Conservation (phyloP, 2,888 invertebrate species). For the Drosophila neotestacea region DNA sequence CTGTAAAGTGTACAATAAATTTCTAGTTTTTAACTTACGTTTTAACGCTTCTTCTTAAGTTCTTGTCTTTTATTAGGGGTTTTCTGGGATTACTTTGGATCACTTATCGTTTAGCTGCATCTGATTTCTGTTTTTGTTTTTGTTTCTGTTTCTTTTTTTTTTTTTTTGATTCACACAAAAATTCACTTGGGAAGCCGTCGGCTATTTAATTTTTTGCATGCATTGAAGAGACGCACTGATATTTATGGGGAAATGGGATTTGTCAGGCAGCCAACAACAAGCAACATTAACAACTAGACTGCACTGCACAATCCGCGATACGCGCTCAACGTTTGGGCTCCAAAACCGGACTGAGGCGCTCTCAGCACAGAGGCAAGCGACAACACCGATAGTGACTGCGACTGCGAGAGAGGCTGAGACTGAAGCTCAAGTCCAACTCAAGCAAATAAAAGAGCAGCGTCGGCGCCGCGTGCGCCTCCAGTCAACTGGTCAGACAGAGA, state of each 20-base stretch:
- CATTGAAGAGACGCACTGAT: conserved; percentile 50
- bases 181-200: conserved; percentile 67
- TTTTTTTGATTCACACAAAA: conserved; percentile 34
- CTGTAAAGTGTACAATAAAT: conserved; percentile 8
- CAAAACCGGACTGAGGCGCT: conserved; percentile 82
- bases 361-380: conserved; percentile 26
- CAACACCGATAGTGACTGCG: conserved; percentile 54
- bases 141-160: conserved; percentile 26
- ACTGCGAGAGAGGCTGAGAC: conserved; percentile 55
- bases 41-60: conserved; percentile 5
- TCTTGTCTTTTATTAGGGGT: not conserved
- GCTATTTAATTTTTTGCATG: conserved; percentile 53
- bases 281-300: conserved; percentile 26
- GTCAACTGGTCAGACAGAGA: conserved; percentile 68
- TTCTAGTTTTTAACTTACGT: conserved; percentile 40
- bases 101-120: conserved; percentile 39
- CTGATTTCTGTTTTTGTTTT: conserved; percentile 29
- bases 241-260: conserved; percentile 51
- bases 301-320: conserved; percentile 61
- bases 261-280: conserved; percentile 41
- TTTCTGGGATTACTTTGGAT: conserved; percentile 12
- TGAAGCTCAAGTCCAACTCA: conserved; percentile 46
- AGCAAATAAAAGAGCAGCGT: conserved; percentile 40
- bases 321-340: conserved; percentile 77
- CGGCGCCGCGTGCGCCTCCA: conserved; percentile 57